phyloP scores from a whole-genome alignment of 1,140 invertebrate genomes.

The Amphibalanus amphitrite region DNA sequence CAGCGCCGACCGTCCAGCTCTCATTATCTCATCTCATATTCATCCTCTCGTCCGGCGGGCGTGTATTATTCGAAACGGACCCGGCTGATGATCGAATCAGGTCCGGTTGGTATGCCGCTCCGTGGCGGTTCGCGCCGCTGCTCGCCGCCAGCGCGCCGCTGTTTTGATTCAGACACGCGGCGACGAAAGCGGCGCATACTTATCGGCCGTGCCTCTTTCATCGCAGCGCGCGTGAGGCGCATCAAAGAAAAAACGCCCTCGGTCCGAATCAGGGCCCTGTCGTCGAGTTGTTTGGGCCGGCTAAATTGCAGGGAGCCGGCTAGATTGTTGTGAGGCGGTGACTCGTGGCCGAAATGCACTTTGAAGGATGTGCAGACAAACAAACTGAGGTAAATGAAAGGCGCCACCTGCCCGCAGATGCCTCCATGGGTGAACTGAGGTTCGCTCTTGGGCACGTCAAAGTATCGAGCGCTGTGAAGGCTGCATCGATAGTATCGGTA shows the following conservation, averaged over 20 bases:
- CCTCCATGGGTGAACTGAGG: too few relatives aligned
- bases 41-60: neutral
- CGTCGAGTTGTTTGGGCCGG: too few relatives aligned
- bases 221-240: neutral
- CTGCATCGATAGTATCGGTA: too few relatives aligned
- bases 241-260: neutral
- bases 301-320: neutral
- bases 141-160: neutral
- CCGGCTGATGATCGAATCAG: neutral
- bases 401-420: too few relatives aligned
- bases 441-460: too few relatives aligned
- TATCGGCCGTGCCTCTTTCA: neutral
- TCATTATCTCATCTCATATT: conserved; percentile 2
- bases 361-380: too few relatives aligned
- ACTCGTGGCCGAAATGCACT: too few relatives aligned
- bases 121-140: too few relatives aligned
- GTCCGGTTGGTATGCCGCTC: neutral
- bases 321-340: too few relatives aligned
- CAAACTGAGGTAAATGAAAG: too few relatives aligned
- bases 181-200: neutral
- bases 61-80: neutral
- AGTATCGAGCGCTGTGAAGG: too few relatives aligned
- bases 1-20: too few relatives aligned
- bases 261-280: neutral
- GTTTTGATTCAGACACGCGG: neutral